Evolutionary conservation across 1,140 invertebrate genomes (phyloP).

Genomic region (Calosoma granatense): DNA sequence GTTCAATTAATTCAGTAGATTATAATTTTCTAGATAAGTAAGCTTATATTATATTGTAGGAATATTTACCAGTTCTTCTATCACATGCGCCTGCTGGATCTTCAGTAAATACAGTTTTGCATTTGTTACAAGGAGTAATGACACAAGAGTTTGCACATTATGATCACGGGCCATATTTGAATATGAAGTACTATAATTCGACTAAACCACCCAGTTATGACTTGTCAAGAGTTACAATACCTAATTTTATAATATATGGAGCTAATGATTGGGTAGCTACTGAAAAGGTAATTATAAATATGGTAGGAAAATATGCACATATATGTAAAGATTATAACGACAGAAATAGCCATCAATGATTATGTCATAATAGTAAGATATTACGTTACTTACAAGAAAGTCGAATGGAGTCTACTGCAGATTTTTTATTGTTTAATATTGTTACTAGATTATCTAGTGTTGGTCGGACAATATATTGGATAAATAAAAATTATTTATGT

Average conservation of each 20-base stretch:
- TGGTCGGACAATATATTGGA: no score
- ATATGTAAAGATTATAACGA: background rate
- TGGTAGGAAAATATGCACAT: background rate
- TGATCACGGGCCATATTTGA: slow-evolving; percentile 21
- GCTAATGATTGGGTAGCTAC: slow-evolving; percentile 26
- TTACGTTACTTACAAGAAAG: background rate
- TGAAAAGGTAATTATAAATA: slow-evolving; percentile 19
- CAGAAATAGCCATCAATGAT: no score
- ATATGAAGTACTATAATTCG: slow-evolving; percentile 11
- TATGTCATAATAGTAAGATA: background rate
- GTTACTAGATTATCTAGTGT: background rate
- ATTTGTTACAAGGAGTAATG: slow-evolving; percentile 27
- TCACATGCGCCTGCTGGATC: slow-evolving; percentile 29
- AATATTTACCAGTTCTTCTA: no score
- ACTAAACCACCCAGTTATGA: background rate
- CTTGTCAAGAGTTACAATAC: slow-evolving; percentile 21
- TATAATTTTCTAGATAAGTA: slow-evolving; percentile 22
- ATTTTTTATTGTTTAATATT: background rate
- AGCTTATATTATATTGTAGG: slow-evolving; percentile 28
- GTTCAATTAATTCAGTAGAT: background rate
- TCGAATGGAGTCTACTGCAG: no score
- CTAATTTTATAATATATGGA: slow-evolving; percentile 23
- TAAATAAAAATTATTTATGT: no score
- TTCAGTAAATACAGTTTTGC: slow-evolving; percentile 25
- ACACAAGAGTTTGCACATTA: slow-evolving; percentile 26